These are phyloP conservation scores for Calidris pugnax DNA, from an alignment of 2,113 vertebrate species.

Conservation along the genomic window DNA sequence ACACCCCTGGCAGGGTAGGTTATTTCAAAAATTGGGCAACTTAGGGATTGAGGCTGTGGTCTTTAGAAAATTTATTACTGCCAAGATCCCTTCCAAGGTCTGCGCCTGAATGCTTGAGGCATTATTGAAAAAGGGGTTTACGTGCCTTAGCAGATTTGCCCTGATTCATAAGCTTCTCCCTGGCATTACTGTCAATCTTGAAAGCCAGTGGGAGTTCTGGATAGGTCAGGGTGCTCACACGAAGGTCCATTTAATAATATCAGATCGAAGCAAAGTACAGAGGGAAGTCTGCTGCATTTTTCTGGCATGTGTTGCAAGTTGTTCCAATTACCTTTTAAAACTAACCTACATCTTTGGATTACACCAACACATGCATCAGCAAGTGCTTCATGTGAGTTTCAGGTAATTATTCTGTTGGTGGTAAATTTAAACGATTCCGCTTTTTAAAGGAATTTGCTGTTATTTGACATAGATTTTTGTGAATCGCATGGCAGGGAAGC, in stretches of 20 bases:
- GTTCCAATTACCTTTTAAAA: constrained; percentile 22
- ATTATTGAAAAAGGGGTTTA: background rate
- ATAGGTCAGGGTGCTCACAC: constrained; percentile 1
- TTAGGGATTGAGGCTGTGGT: background rate
- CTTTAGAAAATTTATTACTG: background rate
- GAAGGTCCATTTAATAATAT: background rate
- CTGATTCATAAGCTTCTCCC: background rate
- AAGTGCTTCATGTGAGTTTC: constrained; percentile 20
- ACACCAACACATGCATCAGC: constrained; percentile 1
- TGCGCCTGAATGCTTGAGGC: background rate
- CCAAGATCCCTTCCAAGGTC: background rate
- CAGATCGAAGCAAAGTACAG: background rate
- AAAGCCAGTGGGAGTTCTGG: constrained; percentile 4
- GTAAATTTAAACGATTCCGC: constrained; percentile 24
- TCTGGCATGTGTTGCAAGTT: background rate
- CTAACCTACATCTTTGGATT: constrained; percentile 41
- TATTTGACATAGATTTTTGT: constrained; percentile 10
- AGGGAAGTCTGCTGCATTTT: background rate
- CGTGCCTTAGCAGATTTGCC: background rate
- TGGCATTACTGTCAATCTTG: constrained; percentile 29
- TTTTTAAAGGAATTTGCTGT: background rate
- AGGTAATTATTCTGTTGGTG: background rate
- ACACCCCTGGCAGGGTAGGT: background rate
- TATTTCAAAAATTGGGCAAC: background rate
- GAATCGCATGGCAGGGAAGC: background rate